Conservation (phyloP, 2,888 invertebrate genomes). For the Orchestes rusci region DNA sequence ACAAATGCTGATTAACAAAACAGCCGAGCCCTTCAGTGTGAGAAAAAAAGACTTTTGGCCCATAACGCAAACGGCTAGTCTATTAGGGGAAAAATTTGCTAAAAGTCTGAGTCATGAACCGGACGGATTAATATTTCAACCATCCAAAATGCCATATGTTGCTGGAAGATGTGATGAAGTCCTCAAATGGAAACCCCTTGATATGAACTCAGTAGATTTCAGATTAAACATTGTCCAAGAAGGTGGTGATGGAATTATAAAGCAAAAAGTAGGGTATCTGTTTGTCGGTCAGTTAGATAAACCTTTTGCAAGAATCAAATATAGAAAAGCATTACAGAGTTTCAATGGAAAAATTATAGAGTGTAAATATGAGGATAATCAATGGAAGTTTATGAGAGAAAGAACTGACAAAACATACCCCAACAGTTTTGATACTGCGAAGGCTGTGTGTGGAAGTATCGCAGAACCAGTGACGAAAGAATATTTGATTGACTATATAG, state of each 20-base stretch:
- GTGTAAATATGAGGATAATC: conserved; percentile 72
- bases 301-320: conserved; percentile 68
- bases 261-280: conserved; percentile 55
- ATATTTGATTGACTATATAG: conserved; percentile 66
- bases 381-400: conserved; percentile 93
- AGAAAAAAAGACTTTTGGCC: conserved; percentile 90
- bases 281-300: conserved; percentile 66
- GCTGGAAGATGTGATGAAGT: conserved; percentile 77
- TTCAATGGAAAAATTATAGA: conserved; percentile 93
- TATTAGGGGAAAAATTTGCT: conserved; percentile 80
- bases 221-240: conserved; percentile 72
- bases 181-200: conserved; percentile 95
- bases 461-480: conserved; percentile 79
- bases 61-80: conserved; percentile 58
- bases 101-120: conserved; percentile 85
- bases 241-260: conserved; percentile 53
- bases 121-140: conserved; percentile 97
- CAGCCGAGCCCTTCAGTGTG: conserved; percentile 83
- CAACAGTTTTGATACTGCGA: conserved; percentile 80
- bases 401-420: conserved; percentile 95
- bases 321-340: conserved; percentile 69
- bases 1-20: conserved; percentile 65
- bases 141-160: conserved; percentile 64
- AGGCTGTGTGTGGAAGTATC: conserved; percentile 77
- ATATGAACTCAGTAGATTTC: conserved; percentile 95